Evolutionary conservation across 2,888 invertebrate genomes (phyloP), one percentile per base, ranked within the genome.

Genomic region (Ptycholaimellus sp.): DNA sequence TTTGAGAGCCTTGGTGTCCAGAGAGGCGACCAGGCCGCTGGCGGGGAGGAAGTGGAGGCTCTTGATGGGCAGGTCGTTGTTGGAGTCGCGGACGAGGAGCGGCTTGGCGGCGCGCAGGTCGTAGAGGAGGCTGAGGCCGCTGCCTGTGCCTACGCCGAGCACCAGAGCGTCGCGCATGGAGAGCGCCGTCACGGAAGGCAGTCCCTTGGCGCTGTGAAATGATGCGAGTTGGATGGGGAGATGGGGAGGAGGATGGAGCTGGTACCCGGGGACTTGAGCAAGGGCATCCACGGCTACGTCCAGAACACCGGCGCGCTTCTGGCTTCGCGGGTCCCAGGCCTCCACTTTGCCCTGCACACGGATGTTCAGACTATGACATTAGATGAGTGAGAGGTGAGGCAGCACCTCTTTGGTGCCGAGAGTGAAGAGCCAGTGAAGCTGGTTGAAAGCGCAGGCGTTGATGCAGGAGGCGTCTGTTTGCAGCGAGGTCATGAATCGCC

Each of bases 71-170:
- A 78, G 65, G 41, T 76, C 79, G 58, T 87, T 83, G 68, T 81
- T 74, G 55, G 96, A 93, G 62, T 99, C 90, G 59, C 93, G 93
- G 0, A 82, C 68, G 30, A 76, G 61, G 31, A 78, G 67, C 0
- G 96, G 93, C 54, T 76, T 78, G 47, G 73, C 73, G 5, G 85
- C 76, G 44, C 96, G 72, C 43, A 99, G 73, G 59, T 99, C 96
- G 59, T 87, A 99, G 1, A 96, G 59, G 9, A 93, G 64, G 25
- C 87, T 72, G 65, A 93, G 85, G 0, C 96, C 96, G 17, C 80
- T 80, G 4, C 75, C 73, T 27, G 83, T 87, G 11, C 96, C 96
- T 3, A 87, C 82, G 17, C 76, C 93, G 37, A 70, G 46, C 23
- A 59, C 62, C 29, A 70, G 50, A 3, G 60, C 63, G 52, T 68